A percentile compares a stretch with the other conserved stretches of the same genome.
Evolutionary conservation across 2,888 invertebrate species (phyloP).

Genomic region (Andrena flavipes): DNA sequence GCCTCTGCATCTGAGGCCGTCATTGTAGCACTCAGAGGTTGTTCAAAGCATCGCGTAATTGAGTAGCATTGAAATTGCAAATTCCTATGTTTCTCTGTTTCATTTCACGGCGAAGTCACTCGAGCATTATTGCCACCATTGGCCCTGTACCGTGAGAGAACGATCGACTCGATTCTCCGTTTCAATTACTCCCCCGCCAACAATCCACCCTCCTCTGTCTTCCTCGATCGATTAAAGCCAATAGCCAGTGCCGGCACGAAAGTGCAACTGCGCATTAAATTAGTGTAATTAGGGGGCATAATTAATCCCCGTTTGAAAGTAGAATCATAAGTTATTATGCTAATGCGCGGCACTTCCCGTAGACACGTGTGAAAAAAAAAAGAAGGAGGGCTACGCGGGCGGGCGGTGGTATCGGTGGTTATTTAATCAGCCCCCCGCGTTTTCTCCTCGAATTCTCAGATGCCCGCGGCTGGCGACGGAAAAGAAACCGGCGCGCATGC

Average conservation of each 20-base stretch:
- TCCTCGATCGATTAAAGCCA: conserved; percentile 2
- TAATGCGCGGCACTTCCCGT: conserved; percentile 33
- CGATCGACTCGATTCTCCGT: background rate
- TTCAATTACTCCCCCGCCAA: background rate
- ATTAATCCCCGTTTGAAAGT: conserved; percentile 45
- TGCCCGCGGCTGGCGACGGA: background rate
- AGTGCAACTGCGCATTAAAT: conserved; percentile 37
- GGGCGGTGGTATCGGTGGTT: conserved; percentile 25
- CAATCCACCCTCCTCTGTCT: background rate
- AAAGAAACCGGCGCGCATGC: background rate
- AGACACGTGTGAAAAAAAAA: background rate
- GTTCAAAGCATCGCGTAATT: too few relatives aligned
- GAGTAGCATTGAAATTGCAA: too few relatives aligned
- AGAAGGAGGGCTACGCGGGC: conserved; percentile 5
- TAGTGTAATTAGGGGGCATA: conserved; percentile 31
- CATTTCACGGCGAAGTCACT: too few relatives aligned
- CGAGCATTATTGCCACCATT: too few relatives aligned
- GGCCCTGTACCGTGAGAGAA: too few relatives aligned
- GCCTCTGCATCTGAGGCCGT: too few relatives aligned
- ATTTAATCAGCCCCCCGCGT: conserved; percentile 40
- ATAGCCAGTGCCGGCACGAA: conserved; percentile 20
- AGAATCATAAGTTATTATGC: conserved; percentile 40
- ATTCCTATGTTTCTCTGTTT: too few relatives aligned
- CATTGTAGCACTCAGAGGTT: too few relatives aligned
- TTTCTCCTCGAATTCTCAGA: conserved; percentile 25